These are phyloP conservation scores for Ecliptopera silaceata DNA, from an alignment of 2,888 invertebrate species.

Conservation along the genomic window DNA sequence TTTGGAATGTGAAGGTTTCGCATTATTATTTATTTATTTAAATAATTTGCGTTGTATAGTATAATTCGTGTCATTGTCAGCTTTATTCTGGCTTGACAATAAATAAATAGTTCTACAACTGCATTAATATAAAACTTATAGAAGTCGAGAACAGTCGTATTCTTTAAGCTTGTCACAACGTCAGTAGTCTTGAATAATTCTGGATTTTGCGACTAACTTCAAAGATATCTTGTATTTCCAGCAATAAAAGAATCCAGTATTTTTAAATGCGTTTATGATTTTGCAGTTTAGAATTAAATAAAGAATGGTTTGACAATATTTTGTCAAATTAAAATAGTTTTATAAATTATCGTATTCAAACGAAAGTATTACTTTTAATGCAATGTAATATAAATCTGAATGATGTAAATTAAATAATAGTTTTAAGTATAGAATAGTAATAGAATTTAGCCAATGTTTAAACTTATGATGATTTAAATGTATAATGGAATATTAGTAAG, in stretches of 20 bases:
- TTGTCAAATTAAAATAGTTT: constrained; percentile 29
- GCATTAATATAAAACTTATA: constrained; percentile 6
- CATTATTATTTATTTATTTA: constrained; percentile 20
- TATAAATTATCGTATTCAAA: constrained; percentile 57
- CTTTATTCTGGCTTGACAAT: constrained; percentile 36
- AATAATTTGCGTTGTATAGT: constrained; percentile 29
- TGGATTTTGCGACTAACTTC: no score
- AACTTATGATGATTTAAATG: constrained; percentile 45
- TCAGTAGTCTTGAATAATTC: background rate
- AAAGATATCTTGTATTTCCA: no score
- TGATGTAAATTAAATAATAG: constrained; percentile 50
- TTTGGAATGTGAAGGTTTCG: constrained; percentile 11
- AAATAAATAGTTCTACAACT: constrained; percentile 26
- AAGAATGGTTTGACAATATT: constrained; percentile 25
- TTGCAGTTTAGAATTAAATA: constrained; percentile 10
- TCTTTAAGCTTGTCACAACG: background rate
- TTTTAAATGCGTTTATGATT: background rate
- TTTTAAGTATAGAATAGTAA: constrained; percentile 15
- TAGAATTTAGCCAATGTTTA: constrained; percentile 37
- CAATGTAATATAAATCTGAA: constrained; percentile 47
- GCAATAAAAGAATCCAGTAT: background rate
- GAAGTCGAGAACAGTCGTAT: background rate
- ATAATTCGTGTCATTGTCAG: constrained; percentile 28
- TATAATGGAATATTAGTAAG: constrained; percentile 35
- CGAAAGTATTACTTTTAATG: constrained; percentile 71